phyloP scores from a whole-genome alignment of 2,113 vertebrate genomes.

The Cnemophilus loriae region DNA sequence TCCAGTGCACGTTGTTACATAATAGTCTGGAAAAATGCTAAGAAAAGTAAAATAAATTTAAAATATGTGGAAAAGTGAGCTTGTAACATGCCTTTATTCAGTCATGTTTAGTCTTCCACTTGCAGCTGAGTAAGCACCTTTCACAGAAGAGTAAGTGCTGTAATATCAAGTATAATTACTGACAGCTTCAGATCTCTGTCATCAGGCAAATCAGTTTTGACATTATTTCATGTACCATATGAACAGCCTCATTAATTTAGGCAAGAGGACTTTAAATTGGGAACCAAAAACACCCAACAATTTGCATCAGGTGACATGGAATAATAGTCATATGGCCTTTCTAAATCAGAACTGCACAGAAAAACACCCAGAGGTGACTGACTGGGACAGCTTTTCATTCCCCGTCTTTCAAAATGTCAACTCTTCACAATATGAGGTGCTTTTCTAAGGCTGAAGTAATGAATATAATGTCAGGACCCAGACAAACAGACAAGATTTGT shows the following conservation, averaged over 20 bases:
- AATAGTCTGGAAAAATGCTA: neutral
- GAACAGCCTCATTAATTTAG: neutral
- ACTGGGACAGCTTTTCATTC: rapidly evolving
- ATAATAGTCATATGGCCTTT: neutral
- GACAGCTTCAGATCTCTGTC: neutral
- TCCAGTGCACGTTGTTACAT: neutral
- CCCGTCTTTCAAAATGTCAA: rapidly evolving
- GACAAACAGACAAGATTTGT: neutral
- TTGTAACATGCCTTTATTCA: neutral
- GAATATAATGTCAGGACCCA: neutral
- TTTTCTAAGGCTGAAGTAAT: neutral
- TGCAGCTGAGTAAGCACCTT: neutral
- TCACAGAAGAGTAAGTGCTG: neutral
- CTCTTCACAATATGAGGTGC: neutral
- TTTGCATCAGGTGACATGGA: neutral
- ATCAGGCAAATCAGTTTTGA: neutral
- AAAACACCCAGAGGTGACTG: neutral
- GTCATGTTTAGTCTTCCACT: neutral
- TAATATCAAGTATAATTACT: neutral
- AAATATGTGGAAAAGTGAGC: neutral
- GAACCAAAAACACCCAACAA: neutral
- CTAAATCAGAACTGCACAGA: neutral
- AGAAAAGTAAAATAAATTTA: neutral
- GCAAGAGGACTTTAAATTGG: neutral
- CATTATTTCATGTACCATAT: neutral